A percentile compares a stretch with the other conserved stretches of the same genome.
Evolutionary conservation across 2,113 vertebrate genomes (phyloP).

Genomic region (Cyanoderma ruficeps): DNA sequence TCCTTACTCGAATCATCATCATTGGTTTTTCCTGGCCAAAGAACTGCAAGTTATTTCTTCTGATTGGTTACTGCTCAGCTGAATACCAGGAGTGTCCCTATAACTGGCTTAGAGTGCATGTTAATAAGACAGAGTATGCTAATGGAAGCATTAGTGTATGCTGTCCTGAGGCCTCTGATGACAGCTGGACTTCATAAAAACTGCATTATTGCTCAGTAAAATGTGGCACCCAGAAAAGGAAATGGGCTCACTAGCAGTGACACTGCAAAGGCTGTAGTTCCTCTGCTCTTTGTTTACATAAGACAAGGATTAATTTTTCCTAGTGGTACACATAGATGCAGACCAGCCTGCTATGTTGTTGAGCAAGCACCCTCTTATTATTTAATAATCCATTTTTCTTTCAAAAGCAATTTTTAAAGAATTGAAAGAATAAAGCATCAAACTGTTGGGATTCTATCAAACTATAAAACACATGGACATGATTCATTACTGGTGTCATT

Average conservation of each 20-base stretch:
- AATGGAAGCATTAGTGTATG: not conserved
- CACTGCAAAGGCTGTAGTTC: not conserved
- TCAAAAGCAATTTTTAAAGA: not conserved
- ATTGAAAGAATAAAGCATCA: not conserved
- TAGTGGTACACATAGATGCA: not conserved
- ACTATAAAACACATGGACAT: not conserved
- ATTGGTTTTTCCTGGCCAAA: slow-evolving; percentile 8
- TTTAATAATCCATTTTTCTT: not conserved
- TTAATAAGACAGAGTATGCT: not conserved
- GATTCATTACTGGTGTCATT: not conserved
- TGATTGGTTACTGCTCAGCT: not conserved
- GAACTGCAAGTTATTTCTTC: not conserved
- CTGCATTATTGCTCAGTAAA: not conserved
- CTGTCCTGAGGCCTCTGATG: slow-evolving; percentile 4
- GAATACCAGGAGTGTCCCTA: not conserved
- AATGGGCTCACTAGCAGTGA: not conserved
- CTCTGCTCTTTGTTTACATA: not conserved
- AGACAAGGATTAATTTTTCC: not conserved
- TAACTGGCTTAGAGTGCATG: not conserved
- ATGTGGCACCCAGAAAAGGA: not conserved
- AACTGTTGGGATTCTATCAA: not conserved
- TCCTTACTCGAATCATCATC: not conserved
- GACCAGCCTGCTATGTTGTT: not conserved
- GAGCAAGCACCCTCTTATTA: not conserved
- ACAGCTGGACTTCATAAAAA: not conserved